Conservation (phyloP, 2,113 vertebrate genomes). For the Pachypanchax playfairii region DNA sequence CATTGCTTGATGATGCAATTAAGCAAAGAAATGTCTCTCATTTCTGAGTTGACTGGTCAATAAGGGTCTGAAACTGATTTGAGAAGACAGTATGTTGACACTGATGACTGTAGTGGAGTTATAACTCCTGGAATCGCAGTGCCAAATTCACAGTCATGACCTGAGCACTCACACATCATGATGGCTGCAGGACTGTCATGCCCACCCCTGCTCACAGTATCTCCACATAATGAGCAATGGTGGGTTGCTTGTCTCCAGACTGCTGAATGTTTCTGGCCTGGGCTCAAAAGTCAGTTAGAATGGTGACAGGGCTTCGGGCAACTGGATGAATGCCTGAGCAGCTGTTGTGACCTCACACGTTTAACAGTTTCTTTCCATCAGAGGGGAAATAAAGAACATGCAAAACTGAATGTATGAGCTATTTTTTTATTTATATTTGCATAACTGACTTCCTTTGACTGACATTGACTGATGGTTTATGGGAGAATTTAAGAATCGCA, state of each 20-base stretch:
- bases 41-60: constrained; percentile 36
- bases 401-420: constrained; percentile 10
- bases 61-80: constrained; percentile 31
- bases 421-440: constrained; percentile 4
- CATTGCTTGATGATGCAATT: constrained; percentile 57
- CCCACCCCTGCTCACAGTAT: constrained; percentile 28
- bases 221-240: constrained; percentile 60
- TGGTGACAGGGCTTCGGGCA: constrained; percentile 53
- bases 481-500: background rate
- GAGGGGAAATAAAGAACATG: constrained; percentile 3
- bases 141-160: constrained; percentile 60
- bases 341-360: constrained; percentile 42
- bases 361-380: constrained; percentile 33
- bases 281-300: constrained; percentile 54
- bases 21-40: constrained; percentile 40
- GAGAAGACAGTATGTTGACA: constrained; percentile 55
- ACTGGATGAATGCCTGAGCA: constrained; percentile 58
- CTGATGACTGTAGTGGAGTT: constrained; percentile 54
- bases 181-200: constrained; percentile 47
- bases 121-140: constrained; percentile 31
- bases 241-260: constrained; percentile 54
- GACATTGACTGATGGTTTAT: background rate
- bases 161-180: constrained; percentile 34
- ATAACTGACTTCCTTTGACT: constrained; percentile 12
- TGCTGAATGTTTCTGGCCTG: constrained; percentile 48